Base-by-base conservation (phyloP, 2,888 invertebrate genomes). In the Leptura quadrifasciata region DNA sequence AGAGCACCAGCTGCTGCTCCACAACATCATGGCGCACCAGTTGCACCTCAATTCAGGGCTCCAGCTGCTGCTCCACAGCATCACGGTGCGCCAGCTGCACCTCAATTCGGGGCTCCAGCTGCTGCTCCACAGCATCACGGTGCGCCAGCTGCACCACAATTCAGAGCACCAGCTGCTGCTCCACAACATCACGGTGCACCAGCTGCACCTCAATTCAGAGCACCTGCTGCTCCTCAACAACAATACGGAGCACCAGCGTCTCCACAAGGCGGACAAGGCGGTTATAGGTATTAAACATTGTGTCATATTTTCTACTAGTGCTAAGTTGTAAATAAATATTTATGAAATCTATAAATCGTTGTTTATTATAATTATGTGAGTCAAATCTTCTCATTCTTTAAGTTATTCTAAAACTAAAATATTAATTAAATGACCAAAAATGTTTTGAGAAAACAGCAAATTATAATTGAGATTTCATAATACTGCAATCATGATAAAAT, bases 311-410 rank as follows among this genome's bases (percentile, higher is more conserved):
- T 31, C 9, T 55, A 20, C 57, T 47, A 17, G 47, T 47, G 20
- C 12, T 55, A 17, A 55, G 31, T 27, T 68, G 55, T 68, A 69
- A 69, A 69, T 69, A 69, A 18, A 58, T 31, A 68, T 69, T 69
- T 69, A 69, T 69, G 58, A 47, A 63, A 39, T 63, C 18, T 24
- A 4, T 24, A 65, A 65, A 35, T 24, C 3, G 18, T 57, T 55
- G 3, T 69, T 69, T 47, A 47, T 64, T 8, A 31, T 27, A 5
- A 15, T n/a, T n/a, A n/a, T n/a, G n/a, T n/a, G n/a, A n/a, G n/a
- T n/a, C n/a, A n/a, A n/a, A n/a, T n/a, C n/a, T n/a, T n/a, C n/a
- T n/a, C n/a, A n/a, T n/a, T n/a, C n/a, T n/a, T n/a, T n/a, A n/a
- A n/a, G n/a, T n/a, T n/a, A n/a, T n/a, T n/a, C n/a, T n/a, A n/a